These are phyloP conservation scores for Campoletis sonorensis DNA, from an alignment of 1,140 invertebrate genomes.

Conservation along the genomic window DNA sequence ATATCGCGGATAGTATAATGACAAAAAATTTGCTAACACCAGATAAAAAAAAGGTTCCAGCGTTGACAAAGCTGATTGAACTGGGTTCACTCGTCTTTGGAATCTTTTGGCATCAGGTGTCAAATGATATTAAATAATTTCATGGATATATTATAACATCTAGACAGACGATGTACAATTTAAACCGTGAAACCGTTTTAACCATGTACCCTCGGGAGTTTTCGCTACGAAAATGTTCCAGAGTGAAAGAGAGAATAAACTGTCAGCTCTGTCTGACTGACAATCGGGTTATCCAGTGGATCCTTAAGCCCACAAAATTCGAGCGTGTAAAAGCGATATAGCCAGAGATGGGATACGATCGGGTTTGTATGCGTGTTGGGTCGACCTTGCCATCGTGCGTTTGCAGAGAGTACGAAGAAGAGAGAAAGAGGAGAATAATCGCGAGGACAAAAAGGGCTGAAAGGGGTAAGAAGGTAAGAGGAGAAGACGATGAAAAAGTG, in stretches of 20 bases:
- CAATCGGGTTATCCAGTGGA: conserved; percentile 20
- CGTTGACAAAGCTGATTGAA: background rate
- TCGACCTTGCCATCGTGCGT: conserved; percentile 16
- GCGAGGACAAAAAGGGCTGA: background rate
- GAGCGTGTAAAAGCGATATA: background rate
- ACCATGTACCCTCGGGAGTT: background rate
- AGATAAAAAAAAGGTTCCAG: background rate
- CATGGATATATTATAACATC: too few relatives aligned
- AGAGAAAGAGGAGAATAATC: background rate
- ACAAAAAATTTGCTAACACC: background rate
- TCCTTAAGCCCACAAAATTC: background rate
- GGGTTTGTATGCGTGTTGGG: background rate
- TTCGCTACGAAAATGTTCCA: background rate
- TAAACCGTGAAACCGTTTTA: background rate
- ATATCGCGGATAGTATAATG: background rate
- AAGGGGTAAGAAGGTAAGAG: background rate
- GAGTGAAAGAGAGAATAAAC: background rate
- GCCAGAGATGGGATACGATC: background rate
- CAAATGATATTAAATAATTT: background rate
- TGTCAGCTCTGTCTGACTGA: background rate
- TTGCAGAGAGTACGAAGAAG: conserved; percentile 29
- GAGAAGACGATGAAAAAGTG: conserved; percentile 8
- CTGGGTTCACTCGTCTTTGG: too few relatives aligned
- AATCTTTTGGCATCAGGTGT: background rate
- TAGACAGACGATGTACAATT: background rate